phyloP scores from a whole-genome alignment of 2,888 invertebrate species.

The Abscondita cerata region DNA sequence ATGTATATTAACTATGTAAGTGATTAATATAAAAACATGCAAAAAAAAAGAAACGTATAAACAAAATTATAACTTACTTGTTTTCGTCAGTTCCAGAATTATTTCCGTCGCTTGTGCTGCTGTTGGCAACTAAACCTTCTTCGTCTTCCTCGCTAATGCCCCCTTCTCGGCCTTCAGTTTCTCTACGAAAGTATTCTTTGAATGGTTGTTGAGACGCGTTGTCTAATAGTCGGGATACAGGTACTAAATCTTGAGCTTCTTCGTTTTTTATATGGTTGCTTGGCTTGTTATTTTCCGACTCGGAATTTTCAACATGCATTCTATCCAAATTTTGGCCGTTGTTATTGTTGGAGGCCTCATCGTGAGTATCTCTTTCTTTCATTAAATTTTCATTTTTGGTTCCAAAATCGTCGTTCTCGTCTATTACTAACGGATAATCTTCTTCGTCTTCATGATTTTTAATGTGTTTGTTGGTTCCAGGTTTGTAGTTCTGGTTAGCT shows the following conservation, averaged over 20 bases:
- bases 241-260: conserved; percentile 75
- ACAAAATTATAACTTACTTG: conserved; percentile 61
- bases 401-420: conserved; percentile 60
- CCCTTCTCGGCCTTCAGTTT: conserved; percentile 59
- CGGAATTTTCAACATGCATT: conserved; percentile 30
- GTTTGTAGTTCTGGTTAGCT: conserved; percentile 43
- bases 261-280: conserved; percentile 46
- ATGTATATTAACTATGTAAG: too few species aligned
- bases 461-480: conserved; percentile 36
- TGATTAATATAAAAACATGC: too few species aligned
- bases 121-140: conserved; percentile 81
- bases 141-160: conserved; percentile 71
- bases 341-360: conserved; percentile 17
- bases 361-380: background rate
- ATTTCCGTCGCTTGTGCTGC: conserved; percentile 81
- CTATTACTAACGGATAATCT: conserved; percentile 69
- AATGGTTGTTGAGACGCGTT: conserved; percentile 73
- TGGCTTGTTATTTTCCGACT: conserved; percentile 41
- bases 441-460: conserved; percentile 72
- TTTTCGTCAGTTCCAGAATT: conserved; percentile 85
- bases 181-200: conserved; percentile 68
- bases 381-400: conserved; percentile 35
- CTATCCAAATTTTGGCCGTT: background rate
- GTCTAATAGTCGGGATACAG: conserved; percentile 77
- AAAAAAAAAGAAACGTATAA: conserved; percentile 13